phyloP scores from a whole-genome alignment of 2,113 vertebrate genomes.

The Pholis gunnellus region DNA sequence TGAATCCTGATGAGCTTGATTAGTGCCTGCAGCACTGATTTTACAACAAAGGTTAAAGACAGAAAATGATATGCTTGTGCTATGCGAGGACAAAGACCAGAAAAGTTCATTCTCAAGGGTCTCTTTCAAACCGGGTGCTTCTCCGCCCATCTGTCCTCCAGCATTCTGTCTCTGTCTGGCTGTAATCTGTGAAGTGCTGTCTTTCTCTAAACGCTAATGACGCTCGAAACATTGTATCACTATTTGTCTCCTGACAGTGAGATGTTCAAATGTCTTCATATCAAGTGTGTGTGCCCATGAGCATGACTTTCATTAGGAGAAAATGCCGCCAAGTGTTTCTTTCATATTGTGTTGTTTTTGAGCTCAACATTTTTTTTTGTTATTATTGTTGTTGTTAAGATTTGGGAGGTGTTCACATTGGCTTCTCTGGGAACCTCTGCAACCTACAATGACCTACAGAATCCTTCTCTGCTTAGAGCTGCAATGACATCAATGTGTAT shows the following conservation, averaged over 20 bases:
- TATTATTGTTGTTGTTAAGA: not conserved
- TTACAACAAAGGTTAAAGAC: conserved; percentile 34
- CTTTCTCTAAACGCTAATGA: not conserved
- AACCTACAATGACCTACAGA: not conserved
- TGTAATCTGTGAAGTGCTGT: not conserved
- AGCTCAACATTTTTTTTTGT: no score
- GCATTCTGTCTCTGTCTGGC: not conserved
- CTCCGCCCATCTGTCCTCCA: not conserved
- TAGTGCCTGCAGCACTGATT: conserved; percentile 29
- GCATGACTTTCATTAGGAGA: no score
- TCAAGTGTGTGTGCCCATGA: not conserved
- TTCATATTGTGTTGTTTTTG: no score
- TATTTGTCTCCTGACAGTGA: not conserved
- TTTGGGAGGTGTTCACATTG: not conserved
- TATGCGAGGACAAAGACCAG: conserved; percentile 12
- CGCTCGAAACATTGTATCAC: not conserved
- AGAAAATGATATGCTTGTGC: conserved; percentile 39
- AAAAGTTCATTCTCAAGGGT: conserved; percentile 43
- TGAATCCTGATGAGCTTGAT: conserved; percentile 31
- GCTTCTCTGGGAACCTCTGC: not conserved
- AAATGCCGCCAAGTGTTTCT: no score
- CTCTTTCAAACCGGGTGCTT: conserved; percentile 16
- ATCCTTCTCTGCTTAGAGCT: not conserved
- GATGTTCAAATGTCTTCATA: not conserved
- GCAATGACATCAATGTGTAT: not conserved